Percentiles rank a stretch among this genome's conserved stretches.
Conservation (phyloP, 1,140 invertebrate genomes). For the Teleopsis dalmanni region DNA sequence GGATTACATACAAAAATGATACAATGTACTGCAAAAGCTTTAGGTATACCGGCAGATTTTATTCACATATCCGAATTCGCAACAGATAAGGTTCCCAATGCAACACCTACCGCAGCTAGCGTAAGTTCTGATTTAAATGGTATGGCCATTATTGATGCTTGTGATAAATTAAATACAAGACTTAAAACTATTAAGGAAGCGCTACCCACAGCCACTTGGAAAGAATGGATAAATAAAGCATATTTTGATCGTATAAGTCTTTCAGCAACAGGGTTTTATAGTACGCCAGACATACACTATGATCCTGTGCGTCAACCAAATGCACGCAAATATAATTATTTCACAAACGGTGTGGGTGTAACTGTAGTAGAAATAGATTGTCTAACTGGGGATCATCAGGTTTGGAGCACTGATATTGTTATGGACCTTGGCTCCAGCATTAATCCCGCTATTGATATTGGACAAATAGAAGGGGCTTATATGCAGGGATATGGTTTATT, state of each 20-base stretch:
- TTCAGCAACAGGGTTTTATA: conserved; percentile 80
- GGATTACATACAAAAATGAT: conserved; percentile 94
- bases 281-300: conserved; percentile 71
- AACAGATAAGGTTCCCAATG: conserved; percentile 92
- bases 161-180: conserved; percentile 66
- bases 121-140: conserved; percentile 89
- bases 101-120: conserved; percentile 86
- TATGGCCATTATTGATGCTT: conserved; percentile 86
- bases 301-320: conserved; percentile 59
- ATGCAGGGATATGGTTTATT: conserved; percentile 90
- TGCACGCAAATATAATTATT: conserved; percentile 72
- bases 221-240: conserved; percentile 75
- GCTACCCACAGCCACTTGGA: conserved; percentile 74
- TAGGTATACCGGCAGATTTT: conserved; percentile 65
- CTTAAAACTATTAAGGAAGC: conserved; percentile 68
- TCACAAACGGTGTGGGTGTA: conserved; percentile 69
- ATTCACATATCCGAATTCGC: conserved; percentile 84
- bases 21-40: conserved; percentile 68
- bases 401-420: conserved; percentile 83
- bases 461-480: conserved; percentile 91
- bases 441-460: conserved; percentile 93
- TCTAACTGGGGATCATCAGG: conserved; percentile 79
- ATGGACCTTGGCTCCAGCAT: conserved; percentile 89
- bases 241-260: conserved; percentile 74
- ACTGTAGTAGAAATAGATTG: conserved; percentile 83